Evolutionary conservation across 2,888 invertebrate species (phyloP), one percentile per base, ranked within the genome.

Genomic region (Venusia cambrica): DNA sequence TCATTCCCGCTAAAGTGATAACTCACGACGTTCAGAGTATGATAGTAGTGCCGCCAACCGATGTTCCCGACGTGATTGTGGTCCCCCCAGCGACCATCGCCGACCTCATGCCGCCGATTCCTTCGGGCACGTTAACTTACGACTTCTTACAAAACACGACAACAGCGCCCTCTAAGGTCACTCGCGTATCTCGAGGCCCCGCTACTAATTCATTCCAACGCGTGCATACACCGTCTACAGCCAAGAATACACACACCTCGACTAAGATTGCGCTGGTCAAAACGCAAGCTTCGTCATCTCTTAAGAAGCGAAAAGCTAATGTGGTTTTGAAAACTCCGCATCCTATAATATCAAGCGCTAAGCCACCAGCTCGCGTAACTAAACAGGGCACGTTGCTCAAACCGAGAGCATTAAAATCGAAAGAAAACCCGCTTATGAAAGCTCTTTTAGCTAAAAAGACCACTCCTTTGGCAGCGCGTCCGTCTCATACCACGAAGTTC

Each of bases 341-440:
- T 1, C 40, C 40, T 5, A 27, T 35, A n/a, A 40, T 35, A 18
- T 18, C 14, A 1, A 16, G 28, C 19, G 16, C 27, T 8, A 36
- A 31, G 27, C 22, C 35, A 7, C 15, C 22, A 6, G 12, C 18
- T 40, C 32, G 38, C 27, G 24, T 9, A 3, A 6, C 14, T n/a
- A 32, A 24, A 7, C 16, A 25, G 1, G n/a, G n/a, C n/a, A n/a
- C n/a, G n/a, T 13, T 26, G 9, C 5, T 16, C 3, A 38, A 15
- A 15, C 19, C 34, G 2, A 31, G 11, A 18, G 22, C 34, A 17
- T 16, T 21, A 7, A 18, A 26, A 7, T 16, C 26, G 1, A 22
- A 27, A 16, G 19, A 27, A 13, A 40, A 36, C 10, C 19, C 15
- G 18, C 27, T 35, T 19, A 40, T 40, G 16, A 35, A 40, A 24